phyloP scores from a whole-genome alignment of 2,888 invertebrate genomes.

The Falcaria lacertinaria region DNA sequence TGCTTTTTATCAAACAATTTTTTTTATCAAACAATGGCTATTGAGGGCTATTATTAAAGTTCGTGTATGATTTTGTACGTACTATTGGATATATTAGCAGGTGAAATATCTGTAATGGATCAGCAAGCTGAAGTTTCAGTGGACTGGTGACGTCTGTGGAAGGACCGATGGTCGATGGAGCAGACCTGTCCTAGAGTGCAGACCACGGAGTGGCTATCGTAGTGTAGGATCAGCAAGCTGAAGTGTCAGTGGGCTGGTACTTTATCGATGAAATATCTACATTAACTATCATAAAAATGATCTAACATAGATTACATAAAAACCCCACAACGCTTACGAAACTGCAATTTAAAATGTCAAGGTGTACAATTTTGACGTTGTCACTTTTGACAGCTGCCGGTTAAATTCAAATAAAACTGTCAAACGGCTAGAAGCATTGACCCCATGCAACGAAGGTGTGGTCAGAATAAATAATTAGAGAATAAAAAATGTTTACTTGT shows the following conservation, averaged over 20 bases:
- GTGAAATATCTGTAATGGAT: no score
- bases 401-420: conserved; percentile 15
- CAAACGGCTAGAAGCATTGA: conserved; percentile 23
- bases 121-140: background rate
- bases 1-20: background rate
- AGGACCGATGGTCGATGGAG: no score
- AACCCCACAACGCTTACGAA: conserved; percentile 10
- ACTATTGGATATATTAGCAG: no score
- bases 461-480: conserved; percentile 26
- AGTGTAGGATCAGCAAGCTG: no score
- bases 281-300: background rate
- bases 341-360: conserved; percentile 27
- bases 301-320: conserved; percentile 1
- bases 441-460: conserved; percentile 21
- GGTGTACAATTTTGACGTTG: conserved; percentile 19
- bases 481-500: background rate
- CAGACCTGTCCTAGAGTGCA: no score
- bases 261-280: background rate
- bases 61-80: no score
- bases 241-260: no score
- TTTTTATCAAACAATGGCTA: no score
- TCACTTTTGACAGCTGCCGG: conserved; percentile 30
- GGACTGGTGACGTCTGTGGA: no score
- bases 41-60: no score
- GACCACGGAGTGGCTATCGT: no score